Evolutionary conservation across 2,888 invertebrate genomes (phyloP).

Genomic region (Drosophila nr. perissopoda): DNA sequence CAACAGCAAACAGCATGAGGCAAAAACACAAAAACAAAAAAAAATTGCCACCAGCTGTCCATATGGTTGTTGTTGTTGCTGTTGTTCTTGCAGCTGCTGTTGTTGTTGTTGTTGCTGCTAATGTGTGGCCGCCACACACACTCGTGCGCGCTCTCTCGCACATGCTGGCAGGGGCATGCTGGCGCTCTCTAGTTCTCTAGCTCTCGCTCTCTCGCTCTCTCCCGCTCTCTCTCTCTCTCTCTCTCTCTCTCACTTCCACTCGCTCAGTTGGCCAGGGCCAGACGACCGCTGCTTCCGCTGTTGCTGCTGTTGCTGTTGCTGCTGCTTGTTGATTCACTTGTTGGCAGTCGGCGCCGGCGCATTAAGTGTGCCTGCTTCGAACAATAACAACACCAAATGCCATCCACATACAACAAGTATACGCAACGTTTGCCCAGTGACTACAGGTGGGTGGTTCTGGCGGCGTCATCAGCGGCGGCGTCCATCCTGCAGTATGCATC

Average conservation of each 20-base stretch:
- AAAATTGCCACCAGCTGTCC: conserved; percentile 63
- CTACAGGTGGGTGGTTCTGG: conserved; percentile 57
- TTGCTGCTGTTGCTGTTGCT: conserved; percentile 23
- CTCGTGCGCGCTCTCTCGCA: conserved; percentile 41
- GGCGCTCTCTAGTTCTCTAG: conserved; percentile 40
- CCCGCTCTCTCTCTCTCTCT: conserved; percentile 26
- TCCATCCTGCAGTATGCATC: conserved; percentile 28
- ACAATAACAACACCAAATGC: conserved; percentile 66
- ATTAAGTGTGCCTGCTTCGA: conserved; percentile 15
- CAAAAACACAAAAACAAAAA: conserved; percentile 9
- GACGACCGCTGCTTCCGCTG: conserved; percentile 32
- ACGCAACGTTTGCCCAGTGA: conserved; percentile 35
- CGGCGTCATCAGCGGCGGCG: conserved; percentile 1
- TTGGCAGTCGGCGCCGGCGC: conserved; percentile 68
- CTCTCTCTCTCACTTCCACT: conserved; percentile 23
- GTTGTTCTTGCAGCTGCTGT: background rate
- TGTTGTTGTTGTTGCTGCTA: conserved; percentile 43
- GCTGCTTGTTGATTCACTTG: conserved; percentile 77
- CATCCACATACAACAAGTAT: conserved; percentile 57
- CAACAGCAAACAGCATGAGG: conserved; percentile 53
- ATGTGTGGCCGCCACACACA: conserved; percentile 57
- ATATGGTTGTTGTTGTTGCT: conserved; percentile 46
- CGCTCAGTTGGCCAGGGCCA: conserved; percentile 42
- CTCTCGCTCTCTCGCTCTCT: conserved; percentile 31
- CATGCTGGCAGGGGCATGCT: conserved; percentile 20